Percentiles rank a stretch among this genome's conserved stretches.
phyloP scores from a whole-genome alignment of 2,113 vertebrate species.

The Pterocles orientalis region DNA sequence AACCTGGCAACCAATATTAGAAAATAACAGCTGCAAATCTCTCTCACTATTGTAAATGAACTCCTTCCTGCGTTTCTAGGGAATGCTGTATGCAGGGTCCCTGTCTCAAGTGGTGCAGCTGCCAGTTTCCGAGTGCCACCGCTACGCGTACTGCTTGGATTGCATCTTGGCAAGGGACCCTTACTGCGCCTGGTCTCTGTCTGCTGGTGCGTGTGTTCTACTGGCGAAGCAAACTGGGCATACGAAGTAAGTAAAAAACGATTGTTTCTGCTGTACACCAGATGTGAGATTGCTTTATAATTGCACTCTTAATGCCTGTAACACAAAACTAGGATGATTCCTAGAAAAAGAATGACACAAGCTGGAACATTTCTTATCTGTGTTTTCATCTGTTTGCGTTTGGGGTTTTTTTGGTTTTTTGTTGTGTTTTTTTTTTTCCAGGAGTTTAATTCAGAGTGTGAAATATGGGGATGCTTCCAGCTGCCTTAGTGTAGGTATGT shows the following conservation, averaged over 20 bases:
- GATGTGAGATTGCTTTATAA: background rate
- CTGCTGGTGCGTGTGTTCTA: conserved; percentile 7
- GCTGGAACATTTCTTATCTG: background rate
- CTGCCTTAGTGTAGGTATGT: conserved; percentile 71
- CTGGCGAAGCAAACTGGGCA: background rate
- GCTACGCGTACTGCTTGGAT: conserved; percentile 69
- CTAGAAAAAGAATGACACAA: background rate
- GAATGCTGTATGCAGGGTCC: conserved; percentile 75
- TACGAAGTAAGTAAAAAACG: background rate
- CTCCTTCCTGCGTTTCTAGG: conserved; percentile 36
- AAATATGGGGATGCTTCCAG: conserved; percentile 67
- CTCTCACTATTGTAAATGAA: background rate
- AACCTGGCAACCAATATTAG: background rate
- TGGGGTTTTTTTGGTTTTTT: background rate
- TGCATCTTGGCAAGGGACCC: conserved; percentile 81
- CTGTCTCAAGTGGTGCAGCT: conserved; percentile 72
- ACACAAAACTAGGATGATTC: background rate
- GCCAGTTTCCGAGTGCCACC: conserved; percentile 72
- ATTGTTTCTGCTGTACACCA: background rate
- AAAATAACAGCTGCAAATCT: background rate
- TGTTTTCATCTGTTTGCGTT: background rate
- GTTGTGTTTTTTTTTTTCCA: background rate
- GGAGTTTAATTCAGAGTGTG: conserved; percentile 76
- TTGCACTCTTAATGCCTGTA: background rate
- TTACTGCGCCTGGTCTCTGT: conserved; percentile 75